Percentiles rank a stretch among this genome's conserved stretches.
These are phyloP conservation scores for Scaptodrosophila lebanonensis DNA, from an alignment of 1,140 invertebrate genomes.

Conservation along the genomic window DNA sequence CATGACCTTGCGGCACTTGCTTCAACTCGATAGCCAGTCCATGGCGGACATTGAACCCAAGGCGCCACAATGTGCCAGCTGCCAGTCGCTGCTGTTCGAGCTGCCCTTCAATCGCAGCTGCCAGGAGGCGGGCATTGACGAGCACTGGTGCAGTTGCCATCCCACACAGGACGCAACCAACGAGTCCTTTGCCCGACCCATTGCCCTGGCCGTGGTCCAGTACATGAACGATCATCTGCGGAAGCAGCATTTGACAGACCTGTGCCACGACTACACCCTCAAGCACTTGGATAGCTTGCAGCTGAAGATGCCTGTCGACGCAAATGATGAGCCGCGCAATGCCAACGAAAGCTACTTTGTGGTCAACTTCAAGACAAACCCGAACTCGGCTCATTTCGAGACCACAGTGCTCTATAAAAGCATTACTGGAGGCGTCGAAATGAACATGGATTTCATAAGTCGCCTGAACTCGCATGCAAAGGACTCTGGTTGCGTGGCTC, in stretches of 20 bases:
- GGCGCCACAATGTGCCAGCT: constrained; percentile 78
- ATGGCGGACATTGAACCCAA: constrained; percentile 9
- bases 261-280: constrained; percentile 15
- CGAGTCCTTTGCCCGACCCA: neutral
- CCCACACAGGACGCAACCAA: constrained; percentile 68
- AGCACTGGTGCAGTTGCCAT: constrained; percentile 88
- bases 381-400: constrained; percentile 78
- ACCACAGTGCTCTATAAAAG: constrained; percentile 77
- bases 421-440: constrained; percentile 12
- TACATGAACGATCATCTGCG: constrained; percentile 68
- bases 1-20: constrained; percentile 79
- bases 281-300: neutral
- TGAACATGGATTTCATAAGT: constrained; percentile 77
- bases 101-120: constrained; percentile 84
- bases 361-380: constrained; percentile 14
- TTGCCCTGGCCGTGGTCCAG: constrained; percentile 39
- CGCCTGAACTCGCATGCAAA: constrained; percentile 80
- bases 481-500: constrained; percentile 77
- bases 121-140: constrained; percentile 81
- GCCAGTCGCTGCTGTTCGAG: constrained; percentile 82
- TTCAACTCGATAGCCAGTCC: constrained; percentile 42
- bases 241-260: neutral
- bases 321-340: neutral
- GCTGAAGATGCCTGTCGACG: neutral
- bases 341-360: constrained; percentile 14